phyloP scores from a whole-genome alignment of 2,113 vertebrate species.

The Bujurquina vittata region DNA sequence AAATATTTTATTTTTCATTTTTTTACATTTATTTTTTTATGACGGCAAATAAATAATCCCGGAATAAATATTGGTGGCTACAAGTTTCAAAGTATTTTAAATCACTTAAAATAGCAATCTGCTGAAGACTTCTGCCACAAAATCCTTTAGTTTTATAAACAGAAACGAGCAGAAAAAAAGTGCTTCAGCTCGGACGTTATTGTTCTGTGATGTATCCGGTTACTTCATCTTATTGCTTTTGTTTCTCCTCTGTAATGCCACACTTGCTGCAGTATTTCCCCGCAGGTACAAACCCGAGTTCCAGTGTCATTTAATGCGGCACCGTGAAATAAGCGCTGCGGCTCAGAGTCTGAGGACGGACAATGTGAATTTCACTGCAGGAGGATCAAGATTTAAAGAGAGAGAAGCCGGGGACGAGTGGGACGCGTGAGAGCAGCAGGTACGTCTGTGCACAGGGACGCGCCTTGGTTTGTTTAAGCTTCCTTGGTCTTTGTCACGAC shows the following conservation, averaged over 20 bases:
- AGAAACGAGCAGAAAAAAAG: not conserved
- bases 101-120: not conserved
- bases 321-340: conserved; percentile 46
- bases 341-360: conserved; percentile 36
- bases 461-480: conserved; percentile 29
- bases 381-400: conserved; percentile 24
- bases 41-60: not conserved
- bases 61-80: not conserved
- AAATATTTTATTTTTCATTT: not conserved
- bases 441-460: conserved; percentile 48
- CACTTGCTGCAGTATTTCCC: not conserved
- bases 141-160: not conserved
- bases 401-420: conserved; percentile 4
- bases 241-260: not conserved
- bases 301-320: conserved; percentile 46
- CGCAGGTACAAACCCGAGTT: conserved; percentile 34
- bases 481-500: not conserved
- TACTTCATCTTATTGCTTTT: not conserved
- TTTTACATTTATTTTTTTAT: not conserved
- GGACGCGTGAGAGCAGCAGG: conserved; percentile 57
- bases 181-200: not conserved
- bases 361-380: conserved; percentile 11
- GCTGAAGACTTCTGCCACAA: not conserved
- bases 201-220: not conserved
- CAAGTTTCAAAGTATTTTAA: not conserved